phyloP scores from a whole-genome alignment of 2,888 invertebrate genomes.

The Eilema griseolum region DNA sequence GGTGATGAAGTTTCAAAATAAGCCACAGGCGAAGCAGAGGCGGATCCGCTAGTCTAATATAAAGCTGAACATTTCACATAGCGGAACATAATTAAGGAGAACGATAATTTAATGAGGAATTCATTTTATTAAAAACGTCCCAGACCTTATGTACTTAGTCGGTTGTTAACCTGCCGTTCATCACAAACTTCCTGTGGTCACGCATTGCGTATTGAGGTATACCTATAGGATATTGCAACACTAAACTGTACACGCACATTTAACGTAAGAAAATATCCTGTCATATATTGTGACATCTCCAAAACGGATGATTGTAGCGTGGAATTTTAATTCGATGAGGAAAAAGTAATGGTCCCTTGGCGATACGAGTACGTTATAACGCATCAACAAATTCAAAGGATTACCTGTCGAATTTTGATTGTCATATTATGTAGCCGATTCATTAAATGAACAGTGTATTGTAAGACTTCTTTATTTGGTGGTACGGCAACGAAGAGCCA shows the following conservation, averaged over 20 bases:
- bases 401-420: slow-evolving; percentile 73
- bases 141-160: slow-evolving; percentile 60
- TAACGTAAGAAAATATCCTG: slow-evolving; percentile 55
- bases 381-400: slow-evolving; percentile 67
- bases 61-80: not conserved
- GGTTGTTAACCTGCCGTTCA: slow-evolving; percentile 80
- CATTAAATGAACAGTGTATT: slow-evolving; percentile 65
- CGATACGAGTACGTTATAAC: slow-evolving; percentile 53
- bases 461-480: slow-evolving; percentile 63
- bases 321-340: slow-evolving; percentile 73
- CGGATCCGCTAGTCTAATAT: too few species aligned
- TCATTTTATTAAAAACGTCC: slow-evolving; percentile 71
- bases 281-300: slow-evolving; percentile 57
- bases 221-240: slow-evolving; percentile 75
- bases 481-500: slow-evolving; percentile 35
- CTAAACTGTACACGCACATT: slow-evolving; percentile 54
- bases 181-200: slow-evolving; percentile 79
- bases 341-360: slow-evolving; percentile 58
- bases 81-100: slow-evolving; percentile 3
- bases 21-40: too few species aligned
- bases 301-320: slow-evolving; percentile 65
- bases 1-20: too few species aligned
- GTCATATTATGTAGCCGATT: slow-evolving; percentile 67
- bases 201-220: slow-evolving; percentile 74
- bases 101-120: slow-evolving; percentile 34